Base-by-base conservation (phyloP, 2,113 vertebrate genomes). In the Oplegnathus fasciatus region DNA sequence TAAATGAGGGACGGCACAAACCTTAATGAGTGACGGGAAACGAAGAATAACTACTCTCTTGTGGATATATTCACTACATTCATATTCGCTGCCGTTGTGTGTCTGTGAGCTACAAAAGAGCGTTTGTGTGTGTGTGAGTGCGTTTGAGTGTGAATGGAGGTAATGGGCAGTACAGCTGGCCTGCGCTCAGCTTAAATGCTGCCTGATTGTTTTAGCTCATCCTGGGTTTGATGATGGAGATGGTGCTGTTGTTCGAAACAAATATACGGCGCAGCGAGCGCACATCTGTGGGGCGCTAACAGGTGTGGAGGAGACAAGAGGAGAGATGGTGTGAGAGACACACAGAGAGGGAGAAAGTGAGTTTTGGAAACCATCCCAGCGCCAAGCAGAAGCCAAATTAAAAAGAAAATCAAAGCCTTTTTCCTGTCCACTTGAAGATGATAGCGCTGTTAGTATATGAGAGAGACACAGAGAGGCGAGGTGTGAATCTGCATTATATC, bases 191-290 rank as follows among this genome's bases (percentile, higher is more conserved):
- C 93, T 94, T 94, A 96, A 97, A 97, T 95, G 93, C 94, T 94
- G 94, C 93, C 92, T 98, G 97, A 98, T 98, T 97, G 97, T 98
- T 98, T 97, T 90, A 95, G 95, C 94, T 91, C 95, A 95, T 94
- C 94, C 96, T 96, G 94, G 95, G 96, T 96, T 97, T 95, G 96
- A 96, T 96, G 96, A 91, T 90, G 88, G 85, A 82, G 83, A 89
- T 24, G 67, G 44, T 94, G 95, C 93, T 97, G 96, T 95, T 95
- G 96, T 86, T 82, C 18, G 57, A 86, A n/a, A 86, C 79, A 79
- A 75, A 79, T 34, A 34, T 28, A 62, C 65, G 4, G 61, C 52
- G 10, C 88, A 55, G 84, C 78, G 65, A 80, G 81, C 92, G 92
- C 91, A 96, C 93, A 96, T 96, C 96, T 96, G 95, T 95, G 95